Conservation (phyloP, 1,140 invertebrate genomes). For the Piezodorus guildinii region DNA sequence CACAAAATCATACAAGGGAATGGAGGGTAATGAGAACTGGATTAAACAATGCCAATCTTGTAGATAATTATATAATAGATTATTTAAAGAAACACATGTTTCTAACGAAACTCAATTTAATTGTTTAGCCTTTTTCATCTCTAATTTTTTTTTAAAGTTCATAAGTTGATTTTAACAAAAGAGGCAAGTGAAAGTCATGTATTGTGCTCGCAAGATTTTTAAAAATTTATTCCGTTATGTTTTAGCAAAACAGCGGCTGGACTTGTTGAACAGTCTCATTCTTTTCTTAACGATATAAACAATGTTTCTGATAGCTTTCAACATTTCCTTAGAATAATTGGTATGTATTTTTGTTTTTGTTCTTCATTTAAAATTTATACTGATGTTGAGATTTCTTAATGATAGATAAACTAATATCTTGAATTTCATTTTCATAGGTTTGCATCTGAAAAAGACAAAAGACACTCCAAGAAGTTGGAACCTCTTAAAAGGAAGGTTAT, state of each 20-base stretch:
- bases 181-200: no score
- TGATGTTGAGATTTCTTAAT: neutral
- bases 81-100: no score
- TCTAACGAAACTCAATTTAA: no score
- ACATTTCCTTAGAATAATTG: slow-evolving; percentile 36
- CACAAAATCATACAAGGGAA: no score
- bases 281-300: slow-evolving; percentile 34
- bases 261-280: slow-evolving; percentile 35
- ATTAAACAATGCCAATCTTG: no score
- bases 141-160: no score
- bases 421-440: slow-evolving; percentile 29
- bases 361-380: neutral
- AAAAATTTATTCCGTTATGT: slow-evolving; percentile 7
- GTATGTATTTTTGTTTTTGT: slow-evolving; percentile 28
- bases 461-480: slow-evolving; percentile 36
- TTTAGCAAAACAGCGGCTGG: slow-evolving; percentile 35
- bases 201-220: no score
- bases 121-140: no score
- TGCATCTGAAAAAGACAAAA: slow-evolving; percentile 33
- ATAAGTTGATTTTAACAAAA: no score
- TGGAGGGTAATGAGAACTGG: no score
- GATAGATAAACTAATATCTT: neutral
- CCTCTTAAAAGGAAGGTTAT: slow-evolving; percentile 39
- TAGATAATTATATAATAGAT: no score
- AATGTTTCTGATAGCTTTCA: slow-evolving; percentile 35